phyloP scores from a whole-genome alignment of 2,113 vertebrate genomes.

The Phrynocephalus versicolor region DNA sequence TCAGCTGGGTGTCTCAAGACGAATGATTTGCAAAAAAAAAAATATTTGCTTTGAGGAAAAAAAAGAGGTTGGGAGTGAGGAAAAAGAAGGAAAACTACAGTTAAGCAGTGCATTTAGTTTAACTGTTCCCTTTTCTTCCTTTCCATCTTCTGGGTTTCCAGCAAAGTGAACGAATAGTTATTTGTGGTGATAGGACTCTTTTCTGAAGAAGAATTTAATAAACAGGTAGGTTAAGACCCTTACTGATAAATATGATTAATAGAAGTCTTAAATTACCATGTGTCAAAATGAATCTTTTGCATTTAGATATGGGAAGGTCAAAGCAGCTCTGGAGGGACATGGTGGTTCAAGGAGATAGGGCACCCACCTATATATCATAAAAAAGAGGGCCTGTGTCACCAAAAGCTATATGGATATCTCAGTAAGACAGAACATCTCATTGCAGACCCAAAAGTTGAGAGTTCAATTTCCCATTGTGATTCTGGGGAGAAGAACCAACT shows the following conservation, averaged over 20 bases:
- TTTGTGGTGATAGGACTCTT: constrained; percentile 39
- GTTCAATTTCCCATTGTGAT: no score
- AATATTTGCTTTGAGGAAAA: constrained; percentile 51
- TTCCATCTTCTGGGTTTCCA: constrained; percentile 43
- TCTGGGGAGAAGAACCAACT: no score
- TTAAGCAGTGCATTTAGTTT: constrained; percentile 60
- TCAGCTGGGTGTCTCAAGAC: constrained; percentile 71
- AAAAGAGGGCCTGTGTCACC: no score
- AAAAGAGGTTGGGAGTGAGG: constrained; percentile 25
- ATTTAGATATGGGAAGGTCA: neutral
- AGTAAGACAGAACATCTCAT: neutral
- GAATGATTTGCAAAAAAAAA: constrained; percentile 65
- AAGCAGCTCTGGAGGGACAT: neutral
- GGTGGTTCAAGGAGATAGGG: neutral
- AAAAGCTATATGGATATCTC: no score
- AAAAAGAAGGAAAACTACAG: constrained; percentile 57
- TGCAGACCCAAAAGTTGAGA: neutral
- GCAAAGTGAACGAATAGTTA: constrained; percentile 39
- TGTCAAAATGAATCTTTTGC: neutral
- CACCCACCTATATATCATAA: neutral
- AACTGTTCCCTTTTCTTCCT: constrained; percentile 59
- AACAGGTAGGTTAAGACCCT: constrained; percentile 6
- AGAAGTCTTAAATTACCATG: neutral
- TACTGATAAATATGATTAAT: neutral
- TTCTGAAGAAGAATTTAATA: neutral